Percentiles rank a stretch among this genome's conserved stretches.
phyloP scores from a whole-genome alignment of 2,888 invertebrate species.

The Thysanoteuthis rhombus region DNA sequence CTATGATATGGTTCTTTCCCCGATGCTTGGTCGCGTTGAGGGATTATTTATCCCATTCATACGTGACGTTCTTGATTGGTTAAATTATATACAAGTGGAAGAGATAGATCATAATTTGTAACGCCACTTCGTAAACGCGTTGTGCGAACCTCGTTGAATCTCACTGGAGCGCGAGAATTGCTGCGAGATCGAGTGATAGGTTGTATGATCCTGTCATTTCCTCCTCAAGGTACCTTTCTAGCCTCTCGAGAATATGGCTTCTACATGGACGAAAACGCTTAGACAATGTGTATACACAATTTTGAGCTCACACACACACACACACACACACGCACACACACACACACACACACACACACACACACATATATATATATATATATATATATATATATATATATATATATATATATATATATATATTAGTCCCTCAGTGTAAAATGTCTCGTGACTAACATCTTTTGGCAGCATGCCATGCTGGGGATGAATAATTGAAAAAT shows the following conservation, averaged over 20 bases:
- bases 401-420: no score
- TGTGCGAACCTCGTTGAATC: background rate
- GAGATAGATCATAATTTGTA: background rate
- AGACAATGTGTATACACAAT: background rate
- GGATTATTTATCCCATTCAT: background rate
- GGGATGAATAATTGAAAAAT: no score
- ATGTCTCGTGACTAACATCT: no score
- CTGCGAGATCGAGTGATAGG: background rate
- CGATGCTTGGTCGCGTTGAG: no score
- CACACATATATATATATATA: background rate
- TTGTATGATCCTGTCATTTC: no score
- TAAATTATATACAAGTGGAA: background rate
- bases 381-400: no score
- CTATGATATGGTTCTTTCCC: background rate
- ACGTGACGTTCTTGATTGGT: background rate
- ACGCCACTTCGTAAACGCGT: background rate
- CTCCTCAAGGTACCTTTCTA: background rate
- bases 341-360: background rate
- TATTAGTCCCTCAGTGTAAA: no score
- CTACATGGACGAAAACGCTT: background rate
- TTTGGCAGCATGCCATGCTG: no score
- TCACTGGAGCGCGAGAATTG: background rate
- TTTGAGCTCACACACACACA: rapidly evolving
- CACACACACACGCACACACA: background rate
- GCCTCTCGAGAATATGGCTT: background rate